Percentiles rank a stretch among this genome's conserved stretches.
Evolutionary conservation across 2,113 vertebrate genomes (phyloP).

Genomic region (Todiramphus chloris): DNA sequence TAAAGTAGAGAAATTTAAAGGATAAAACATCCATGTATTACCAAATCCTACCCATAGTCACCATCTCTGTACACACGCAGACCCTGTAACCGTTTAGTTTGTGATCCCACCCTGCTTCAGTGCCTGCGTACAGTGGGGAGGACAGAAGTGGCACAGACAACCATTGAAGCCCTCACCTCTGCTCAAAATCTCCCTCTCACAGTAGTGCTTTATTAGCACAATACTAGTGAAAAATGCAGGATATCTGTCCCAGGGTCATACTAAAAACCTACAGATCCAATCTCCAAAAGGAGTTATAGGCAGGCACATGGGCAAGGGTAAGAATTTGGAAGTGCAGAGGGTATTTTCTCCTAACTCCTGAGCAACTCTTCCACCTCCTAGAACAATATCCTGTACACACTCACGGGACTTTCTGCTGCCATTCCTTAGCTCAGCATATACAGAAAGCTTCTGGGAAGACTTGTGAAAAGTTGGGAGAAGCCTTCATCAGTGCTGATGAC

Average conservation of each 20-base stretch:
- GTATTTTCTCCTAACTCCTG: not conserved
- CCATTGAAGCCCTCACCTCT: not conserved
- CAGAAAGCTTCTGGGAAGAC: not conserved
- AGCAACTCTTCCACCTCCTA: not conserved
- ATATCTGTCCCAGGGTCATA: not conserved
- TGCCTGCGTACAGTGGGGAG: not conserved
- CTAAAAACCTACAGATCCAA: not conserved
- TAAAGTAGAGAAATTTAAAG: not conserved
- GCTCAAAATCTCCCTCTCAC: not conserved
- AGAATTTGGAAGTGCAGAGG: not conserved
- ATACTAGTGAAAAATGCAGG: not conserved
- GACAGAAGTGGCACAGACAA: accelerated
- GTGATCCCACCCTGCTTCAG: not conserved
- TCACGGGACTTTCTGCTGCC: not conserved
- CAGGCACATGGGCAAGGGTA: not conserved
- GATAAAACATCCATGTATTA: not conserved
- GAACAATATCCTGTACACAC: not conserved
- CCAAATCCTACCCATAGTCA: not conserved
- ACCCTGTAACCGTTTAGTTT: not conserved
- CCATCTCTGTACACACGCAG: not conserved
- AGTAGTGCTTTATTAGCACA: not conserved
- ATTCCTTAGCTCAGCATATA: not conserved
- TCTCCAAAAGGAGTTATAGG: not conserved
- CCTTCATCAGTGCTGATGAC: not conserved
- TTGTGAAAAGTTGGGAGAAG: not conserved